These are phyloP conservation scores for Tangara arthus DNA, from an alignment of 2,797 vertebrate species.

Conservation along the genomic window DNA sequence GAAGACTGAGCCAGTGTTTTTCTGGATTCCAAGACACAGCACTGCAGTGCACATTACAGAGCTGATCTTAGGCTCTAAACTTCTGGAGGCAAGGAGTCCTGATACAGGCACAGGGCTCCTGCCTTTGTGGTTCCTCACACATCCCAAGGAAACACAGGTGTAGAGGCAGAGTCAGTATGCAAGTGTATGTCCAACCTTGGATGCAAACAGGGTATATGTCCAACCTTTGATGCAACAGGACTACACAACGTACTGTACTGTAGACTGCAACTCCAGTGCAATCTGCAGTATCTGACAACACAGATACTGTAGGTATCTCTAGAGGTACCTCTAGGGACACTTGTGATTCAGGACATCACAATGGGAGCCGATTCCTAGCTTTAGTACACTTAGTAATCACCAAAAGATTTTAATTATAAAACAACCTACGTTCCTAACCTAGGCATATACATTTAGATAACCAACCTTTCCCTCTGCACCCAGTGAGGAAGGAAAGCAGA, in stretches of 20 bases:
- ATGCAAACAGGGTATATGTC: neutral
- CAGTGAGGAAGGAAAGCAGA: neutral
- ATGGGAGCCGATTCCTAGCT: neutral
- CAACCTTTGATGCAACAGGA: neutral
- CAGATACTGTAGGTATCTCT: neutral
- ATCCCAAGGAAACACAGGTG: too few species aligned
- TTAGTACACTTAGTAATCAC: neutral
- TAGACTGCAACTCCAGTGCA: neutral
- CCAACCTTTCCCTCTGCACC: neutral
- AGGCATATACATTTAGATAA: neutral
- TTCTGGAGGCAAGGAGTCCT: neutral
- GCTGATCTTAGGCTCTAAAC: neutral
- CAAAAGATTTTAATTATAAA: neutral
- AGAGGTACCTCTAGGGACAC: rapidly evolving
- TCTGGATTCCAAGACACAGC: neutral
- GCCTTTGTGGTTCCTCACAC: neutral
- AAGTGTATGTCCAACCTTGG: neutral
- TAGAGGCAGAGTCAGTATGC: too few species aligned
- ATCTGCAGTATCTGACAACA: neutral
- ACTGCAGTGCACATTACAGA: neutral
- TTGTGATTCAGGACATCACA: rapidly evolving
- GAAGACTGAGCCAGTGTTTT: neutral
- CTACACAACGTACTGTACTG: neutral
- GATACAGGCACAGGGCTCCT: neutral
- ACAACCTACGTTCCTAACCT: neutral